Conservation (phyloP, 1,140 invertebrate genomes). For the Dendroctonus ponderosae region DNA sequence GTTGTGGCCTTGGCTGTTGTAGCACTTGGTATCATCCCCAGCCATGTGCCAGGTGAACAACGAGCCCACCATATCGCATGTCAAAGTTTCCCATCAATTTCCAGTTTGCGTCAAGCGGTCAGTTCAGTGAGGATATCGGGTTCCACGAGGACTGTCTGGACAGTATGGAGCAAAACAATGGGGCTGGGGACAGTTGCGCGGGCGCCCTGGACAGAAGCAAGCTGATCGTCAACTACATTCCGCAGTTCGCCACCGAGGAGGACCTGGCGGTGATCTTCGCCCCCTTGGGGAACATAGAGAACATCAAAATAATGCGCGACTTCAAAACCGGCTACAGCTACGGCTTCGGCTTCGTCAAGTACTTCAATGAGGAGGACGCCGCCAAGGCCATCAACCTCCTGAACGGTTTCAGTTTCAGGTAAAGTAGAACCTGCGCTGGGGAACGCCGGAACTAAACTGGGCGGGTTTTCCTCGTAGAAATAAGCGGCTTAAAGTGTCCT, state of each 20-base stretch:
- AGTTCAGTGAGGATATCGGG: slow-evolving; percentile 5
- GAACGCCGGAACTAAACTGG: background rate
- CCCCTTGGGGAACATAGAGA: slow-evolving; percentile 82
- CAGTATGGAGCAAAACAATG: slow-evolving; percentile 36
- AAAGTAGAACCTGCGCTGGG: slow-evolving; percentile 3
- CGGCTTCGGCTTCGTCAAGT: slow-evolving; percentile 96
- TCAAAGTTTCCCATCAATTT: slow-evolving; percentile 6
- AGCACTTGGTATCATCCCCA: too few relatives aligned
- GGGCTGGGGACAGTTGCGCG: slow-evolving; percentile 39
- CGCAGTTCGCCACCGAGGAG: slow-evolving; percentile 88
- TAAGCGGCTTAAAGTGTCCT: slow-evolving; percentile 75
- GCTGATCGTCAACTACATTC: slow-evolving; percentile 93
- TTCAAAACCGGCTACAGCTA: slow-evolving; percentile 89
- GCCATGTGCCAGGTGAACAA: too few relatives aligned
- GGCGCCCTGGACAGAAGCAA: slow-evolving; percentile 62
- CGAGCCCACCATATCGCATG: too few relatives aligned
- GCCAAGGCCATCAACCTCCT: slow-evolving; percentile 79
- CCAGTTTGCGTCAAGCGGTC: slow-evolving; percentile 30
- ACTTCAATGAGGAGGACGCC: slow-evolving; percentile 80
- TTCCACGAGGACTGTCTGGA: slow-evolving; percentile 9
- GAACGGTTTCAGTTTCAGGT: slow-evolving; percentile 69
- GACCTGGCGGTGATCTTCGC: slow-evolving; percentile 87
- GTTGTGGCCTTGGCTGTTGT: too few relatives aligned
- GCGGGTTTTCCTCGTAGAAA: slow-evolving; percentile 39
- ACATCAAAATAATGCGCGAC: slow-evolving; percentile 90